phyloP scores from a whole-genome alignment of 1,140 invertebrate species.

The Hesperophylax magnus region DNA sequence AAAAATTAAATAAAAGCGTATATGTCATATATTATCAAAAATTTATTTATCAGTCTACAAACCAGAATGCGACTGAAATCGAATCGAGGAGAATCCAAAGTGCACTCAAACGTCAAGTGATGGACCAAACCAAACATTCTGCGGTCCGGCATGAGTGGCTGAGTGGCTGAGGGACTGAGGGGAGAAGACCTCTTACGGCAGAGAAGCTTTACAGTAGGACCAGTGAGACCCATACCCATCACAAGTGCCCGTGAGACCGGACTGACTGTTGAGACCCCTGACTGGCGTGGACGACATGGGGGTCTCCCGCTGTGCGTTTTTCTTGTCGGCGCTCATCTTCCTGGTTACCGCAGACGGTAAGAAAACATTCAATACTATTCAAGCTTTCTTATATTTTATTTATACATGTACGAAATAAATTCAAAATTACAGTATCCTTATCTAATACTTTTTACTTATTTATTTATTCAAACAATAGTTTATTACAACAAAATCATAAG shows the following conservation, averaged over 20 bases:
- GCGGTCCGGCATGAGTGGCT: not conserved
- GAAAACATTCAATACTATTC: not conserved
- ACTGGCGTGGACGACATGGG: slow-evolving; percentile 35
- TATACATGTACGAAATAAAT: too few species aligned
- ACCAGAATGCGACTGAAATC: too few species aligned
- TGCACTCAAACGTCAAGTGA: slow-evolving; percentile 8
- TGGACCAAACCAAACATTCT: not conserved
- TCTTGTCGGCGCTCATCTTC: slow-evolving; percentile 48
- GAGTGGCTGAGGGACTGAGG: too few species aligned
- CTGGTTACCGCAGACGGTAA: slow-evolving; percentile 52
- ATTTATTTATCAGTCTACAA: too few species aligned
- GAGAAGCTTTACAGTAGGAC: too few species aligned
- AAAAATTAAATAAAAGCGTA: too few species aligned
- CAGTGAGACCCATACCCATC: not conserved
- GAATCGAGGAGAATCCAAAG: not conserved
- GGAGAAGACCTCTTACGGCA: not conserved
- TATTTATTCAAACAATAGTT: too few species aligned
- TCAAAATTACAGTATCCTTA: too few species aligned
- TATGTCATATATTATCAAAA: too few species aligned
- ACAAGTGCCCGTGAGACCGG: not conserved
- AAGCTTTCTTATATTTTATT: too few species aligned
- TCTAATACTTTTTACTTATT: too few species aligned
- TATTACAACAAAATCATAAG: too few species aligned
- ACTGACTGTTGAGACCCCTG: not conserved
- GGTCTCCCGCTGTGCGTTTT: slow-evolving; percentile 49